phyloP scores from a whole-genome alignment of 2,113 vertebrate genomes.

The Origma solitaria region DNA sequence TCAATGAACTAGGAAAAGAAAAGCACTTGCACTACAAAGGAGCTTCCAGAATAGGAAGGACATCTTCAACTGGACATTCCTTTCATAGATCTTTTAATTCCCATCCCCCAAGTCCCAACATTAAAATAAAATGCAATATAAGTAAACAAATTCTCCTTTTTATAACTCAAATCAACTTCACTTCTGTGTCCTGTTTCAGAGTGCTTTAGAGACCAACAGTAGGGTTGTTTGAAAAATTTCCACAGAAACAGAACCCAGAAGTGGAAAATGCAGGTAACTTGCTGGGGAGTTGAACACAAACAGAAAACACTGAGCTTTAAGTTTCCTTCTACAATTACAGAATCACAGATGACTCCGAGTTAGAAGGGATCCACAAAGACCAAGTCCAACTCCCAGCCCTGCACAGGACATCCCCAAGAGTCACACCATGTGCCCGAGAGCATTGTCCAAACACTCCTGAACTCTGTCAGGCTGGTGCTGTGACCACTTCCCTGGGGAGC shows the following conservation, averaged over 20 bases:
- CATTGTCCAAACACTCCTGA: accelerated
- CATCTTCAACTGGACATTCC: not conserved
- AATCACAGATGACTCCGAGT: not conserved
- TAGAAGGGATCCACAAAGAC: not conserved
- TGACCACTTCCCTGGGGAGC: not conserved
- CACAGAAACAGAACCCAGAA: not conserved
- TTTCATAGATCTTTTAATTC: not conserved
- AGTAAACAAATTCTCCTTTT: not conserved
- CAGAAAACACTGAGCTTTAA: not conserved
- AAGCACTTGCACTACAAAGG: not conserved
- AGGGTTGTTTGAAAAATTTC: not conserved
- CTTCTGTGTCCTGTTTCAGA: not conserved
- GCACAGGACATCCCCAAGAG: not conserved
- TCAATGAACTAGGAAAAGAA: not conserved
- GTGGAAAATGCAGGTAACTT: not conserved
- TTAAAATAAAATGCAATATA: not conserved
- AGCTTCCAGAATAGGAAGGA: not conserved
- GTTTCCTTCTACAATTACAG: not conserved
- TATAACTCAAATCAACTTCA: not conserved
- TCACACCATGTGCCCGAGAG: not conserved
- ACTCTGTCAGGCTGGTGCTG: not conserved
- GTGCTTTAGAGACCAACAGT: not conserved
- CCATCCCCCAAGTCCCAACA: not conserved
- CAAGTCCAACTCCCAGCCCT: accelerated
- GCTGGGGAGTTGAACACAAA: not conserved